These are phyloP conservation scores for Phaonia tiefii DNA, from an alignment of 2,888 invertebrate species.

Conservation along the genomic window DNA sequence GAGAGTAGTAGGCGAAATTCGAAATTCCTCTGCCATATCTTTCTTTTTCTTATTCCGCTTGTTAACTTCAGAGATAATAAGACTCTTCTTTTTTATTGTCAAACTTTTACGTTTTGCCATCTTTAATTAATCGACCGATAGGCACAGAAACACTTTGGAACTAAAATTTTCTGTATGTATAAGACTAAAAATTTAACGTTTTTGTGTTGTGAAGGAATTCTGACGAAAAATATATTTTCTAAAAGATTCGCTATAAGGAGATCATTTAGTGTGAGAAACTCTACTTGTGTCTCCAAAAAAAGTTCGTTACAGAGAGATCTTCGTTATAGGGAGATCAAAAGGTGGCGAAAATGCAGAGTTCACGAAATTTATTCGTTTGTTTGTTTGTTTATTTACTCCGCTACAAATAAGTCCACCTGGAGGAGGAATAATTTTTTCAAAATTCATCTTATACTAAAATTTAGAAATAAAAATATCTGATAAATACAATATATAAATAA, in stretches of 20 bases:
- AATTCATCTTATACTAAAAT: no score
- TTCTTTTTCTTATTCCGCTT: not conserved
- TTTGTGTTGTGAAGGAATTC: not conserved
- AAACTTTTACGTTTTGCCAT: no score
- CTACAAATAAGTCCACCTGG: no score
- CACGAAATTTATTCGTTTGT: no score
- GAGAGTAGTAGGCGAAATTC: not conserved
- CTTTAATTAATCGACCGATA: no score
- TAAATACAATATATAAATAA: no score
- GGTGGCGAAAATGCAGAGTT: not conserved
- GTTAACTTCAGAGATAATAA: not conserved
- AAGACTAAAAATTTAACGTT: not conserved
- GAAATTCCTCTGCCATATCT: not conserved
- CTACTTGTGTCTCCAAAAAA: not conserved
- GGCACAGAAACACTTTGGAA: no score
- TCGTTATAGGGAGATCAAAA: conserved; percentile 12
- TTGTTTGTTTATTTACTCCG: no score
- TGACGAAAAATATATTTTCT: not conserved
- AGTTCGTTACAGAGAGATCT: not conserved
- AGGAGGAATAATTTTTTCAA: no score
- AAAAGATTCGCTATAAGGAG: not conserved
- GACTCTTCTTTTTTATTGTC: no score
- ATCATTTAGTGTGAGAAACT: not conserved
- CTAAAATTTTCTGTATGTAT: no score
- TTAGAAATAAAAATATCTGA: no score